Base-by-base conservation (phyloP, 2,888 invertebrate genomes). In the Axea sp. region DNA sequence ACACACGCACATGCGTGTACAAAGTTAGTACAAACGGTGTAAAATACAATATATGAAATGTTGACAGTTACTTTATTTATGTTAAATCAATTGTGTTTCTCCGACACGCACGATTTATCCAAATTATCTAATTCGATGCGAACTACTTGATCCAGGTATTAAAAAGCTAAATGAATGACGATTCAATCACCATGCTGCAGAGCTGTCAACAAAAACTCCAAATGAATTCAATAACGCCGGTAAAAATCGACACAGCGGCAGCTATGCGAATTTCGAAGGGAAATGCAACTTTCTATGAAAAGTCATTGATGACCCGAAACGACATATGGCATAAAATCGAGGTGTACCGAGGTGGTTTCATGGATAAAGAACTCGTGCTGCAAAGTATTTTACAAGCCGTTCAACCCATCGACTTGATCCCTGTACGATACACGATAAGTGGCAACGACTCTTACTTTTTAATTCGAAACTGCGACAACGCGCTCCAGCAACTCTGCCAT, bases 351-450 rank as follows among this genome's bases (percentile, higher is more conserved):
- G 87, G 88, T 6, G 83, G 79, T 3, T 79, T 80, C 4, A 84
- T 84, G 33, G 81, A 86, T 1, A 82, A 87, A 31, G 88, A 89
- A 68, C 68, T 73, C 3, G 82, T 89, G 8, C 77, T 90, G 14
- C 87, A 86, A 77, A 83, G 87, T 3, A 86, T 90, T 60, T 77
- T 90, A 35, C 84, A 85, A 17, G 83, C 88, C 8, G 86, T 89
- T 0, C 85, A 88, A 55, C 90, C 90, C 0, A 80, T 87, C 0
- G 89, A 90, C 77, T 82, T 90, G 14, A 88, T 90, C 57, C 90
- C 90, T 2, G 88, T 90, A 0, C 81, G 79, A n/a, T 89, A 88
- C 77, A 88, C 87, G 75, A 68, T 78, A 3, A 76, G 77, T 3
- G 86, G 84, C 1, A 80, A 84, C 2, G 86, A 86, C 39, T 83